Base-by-base conservation (phyloP, 2,113 vertebrate species). In the Sisor rabdophorus region DNA sequence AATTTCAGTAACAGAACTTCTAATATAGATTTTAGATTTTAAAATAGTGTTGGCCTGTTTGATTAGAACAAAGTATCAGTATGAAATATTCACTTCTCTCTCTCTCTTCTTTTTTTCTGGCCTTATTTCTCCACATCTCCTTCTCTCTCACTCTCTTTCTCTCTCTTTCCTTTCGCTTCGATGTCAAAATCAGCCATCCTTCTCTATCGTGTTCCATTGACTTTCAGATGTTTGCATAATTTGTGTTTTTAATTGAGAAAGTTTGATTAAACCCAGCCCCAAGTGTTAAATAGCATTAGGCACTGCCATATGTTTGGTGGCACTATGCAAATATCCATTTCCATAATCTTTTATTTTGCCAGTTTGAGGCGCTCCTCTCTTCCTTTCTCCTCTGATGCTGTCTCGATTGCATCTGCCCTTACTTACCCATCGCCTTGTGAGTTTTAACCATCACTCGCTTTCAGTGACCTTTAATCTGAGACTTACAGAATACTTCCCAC, bases 211-310 rank as follows among this genome's bases (percentile, higher is more conserved):
- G 85, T 87, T 87, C 84, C 65, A 86, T 86, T 84, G 85, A 88
- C 88, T 90, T 90, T 90, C 84, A 89, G 87, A 88, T 89, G 89
- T 89, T 88, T 88, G 87, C 88, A 91, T 90, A 88, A 90, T 91
- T 90, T 90, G 88, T 88, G 71, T 89, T 89, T 89, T 88, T 90
- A 92, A 92, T 91, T 92, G 91, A 85, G 81, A 80, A 88, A 90
- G 87, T 91, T 91, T 91, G 88, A 92, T 91, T 91, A 91, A 91
- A 88, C 86, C 87, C 87, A 87, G 88, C 91, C 90, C 87, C 91
- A 86, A 89, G 91, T 92, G 90, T 88, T 91, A 83, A 85, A 80
- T 82, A 86, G 90, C 87, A 91, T 92, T 89, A 91, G 87, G 85
- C 86, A 40, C 83, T 83, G 86, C 90, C 90, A 90, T 91, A 90